Percentiles rank a stretch among this genome's conserved stretches.
phyloP scores from a whole-genome alignment of 2,113 vertebrate species.

The Patagioenas fasciata region DNA sequence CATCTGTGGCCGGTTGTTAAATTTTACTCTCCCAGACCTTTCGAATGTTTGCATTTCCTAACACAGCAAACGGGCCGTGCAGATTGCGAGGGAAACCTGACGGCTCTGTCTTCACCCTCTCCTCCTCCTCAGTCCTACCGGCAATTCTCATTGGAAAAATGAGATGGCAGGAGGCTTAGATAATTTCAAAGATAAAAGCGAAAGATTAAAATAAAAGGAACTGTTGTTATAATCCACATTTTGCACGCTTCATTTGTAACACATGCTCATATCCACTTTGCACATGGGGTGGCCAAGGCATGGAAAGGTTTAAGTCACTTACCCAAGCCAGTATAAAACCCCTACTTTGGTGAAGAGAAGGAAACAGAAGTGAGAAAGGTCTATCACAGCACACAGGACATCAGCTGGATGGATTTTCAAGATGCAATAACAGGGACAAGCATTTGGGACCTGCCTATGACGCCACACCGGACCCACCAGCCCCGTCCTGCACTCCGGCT shows the following conservation, averaged over 20 bases:
- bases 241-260: not conserved
- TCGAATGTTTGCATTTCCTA: not conserved
- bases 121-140: not conserved
- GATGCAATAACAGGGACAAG: not conserved
- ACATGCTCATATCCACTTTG: not conserved
- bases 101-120: fast-evolving
- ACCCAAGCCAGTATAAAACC: not conserved
- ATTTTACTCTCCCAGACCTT: not conserved
- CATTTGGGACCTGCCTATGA: not conserved
- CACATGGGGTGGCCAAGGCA: not conserved
- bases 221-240: not conserved
- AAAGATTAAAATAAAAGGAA: not conserved
- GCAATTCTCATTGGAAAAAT: not conserved
- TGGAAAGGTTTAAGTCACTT: not conserved
- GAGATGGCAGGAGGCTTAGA: not conserved
- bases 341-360: not conserved
- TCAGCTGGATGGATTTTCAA: not conserved
- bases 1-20: not conserved
- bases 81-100: not conserved
- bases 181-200: not conserved
- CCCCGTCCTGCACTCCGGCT: fast-evolving
- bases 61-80: not conserved
- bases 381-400: not conserved
- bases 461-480: not conserved
- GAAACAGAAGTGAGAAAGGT: not conserved